Base-by-base conservation (phyloP, 2,888 invertebrate species). In the Drosophila sordidapex region DNA sequence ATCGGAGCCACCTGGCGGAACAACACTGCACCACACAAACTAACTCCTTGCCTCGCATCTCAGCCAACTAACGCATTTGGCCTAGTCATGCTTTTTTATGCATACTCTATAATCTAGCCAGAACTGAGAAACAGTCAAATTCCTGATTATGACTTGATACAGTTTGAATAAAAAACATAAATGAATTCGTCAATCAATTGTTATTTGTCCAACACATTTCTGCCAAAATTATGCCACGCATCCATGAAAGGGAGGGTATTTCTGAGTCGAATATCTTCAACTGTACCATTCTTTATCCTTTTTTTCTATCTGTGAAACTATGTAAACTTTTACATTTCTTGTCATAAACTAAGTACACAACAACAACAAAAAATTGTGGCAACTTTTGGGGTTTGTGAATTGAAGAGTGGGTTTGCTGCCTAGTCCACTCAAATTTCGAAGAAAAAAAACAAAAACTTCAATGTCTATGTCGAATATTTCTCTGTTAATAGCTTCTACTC, bases 1-100 rank as follows among this genome's bases (percentile, higher is more conserved):
- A 78, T 70, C 89, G 82, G 77, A 79, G 80, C 76, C 90, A 87
- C 80, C 90, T 87, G 87, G 81, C 76, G 70, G 78, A 76, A 86
- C 85, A 89, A 76, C 66, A 74, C 69, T 65, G 72, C 78, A 80
- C 36, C 27, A 7, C 25, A 18, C 35, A 18, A 18, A 54, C 62
- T 59, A 56, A 53, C 60, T 52, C 54, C 36, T 27, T 52, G 56
- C 46, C 66, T 51, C 54, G 6, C 33, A 61, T 35, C 67, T 66
- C 54, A 65, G 46, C 65, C 69, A 70, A 75, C 63, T 76, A 80
- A 80, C 74, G 76, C 76, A 74, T 68, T 58, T n/a, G 65, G 51
- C 68, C 63, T 57, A 51, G 27, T 60, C 59, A 31, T 57, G 51
- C 40, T 51, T 46, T 33, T 64, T 61, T 52, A 53, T 10, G 31